Evolutionary conservation across 2,888 invertebrate genomes (phyloP).

Genomic region (Amblyteles armatorius): DNA sequence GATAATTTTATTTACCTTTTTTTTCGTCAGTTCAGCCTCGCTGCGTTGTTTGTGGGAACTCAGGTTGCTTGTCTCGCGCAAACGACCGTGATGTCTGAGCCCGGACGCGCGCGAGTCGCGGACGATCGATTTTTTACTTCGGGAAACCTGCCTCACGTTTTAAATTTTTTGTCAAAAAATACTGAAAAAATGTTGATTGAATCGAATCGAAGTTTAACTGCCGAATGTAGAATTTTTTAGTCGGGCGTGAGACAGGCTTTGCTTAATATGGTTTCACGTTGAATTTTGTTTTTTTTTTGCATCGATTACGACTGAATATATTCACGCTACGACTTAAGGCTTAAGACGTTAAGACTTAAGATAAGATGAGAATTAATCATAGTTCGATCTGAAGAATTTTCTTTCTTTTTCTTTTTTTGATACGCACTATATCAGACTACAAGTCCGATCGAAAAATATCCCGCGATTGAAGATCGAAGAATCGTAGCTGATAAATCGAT

Average conservation of each 20-base stretch:
- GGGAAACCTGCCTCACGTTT: background rate
- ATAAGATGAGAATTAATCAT: background rate
- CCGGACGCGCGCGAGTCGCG: background rate
- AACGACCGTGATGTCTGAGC: slow-evolving; percentile 68
- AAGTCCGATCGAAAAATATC: background rate
- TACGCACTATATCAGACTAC: background rate
- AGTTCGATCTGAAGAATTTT: background rate
- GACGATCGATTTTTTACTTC: background rate
- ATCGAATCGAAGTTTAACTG: background rate
- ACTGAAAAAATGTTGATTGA: background rate
- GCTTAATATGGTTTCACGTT: background rate
- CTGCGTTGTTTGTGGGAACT: slow-evolving; percentile 47
- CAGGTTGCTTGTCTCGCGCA: slow-evolving; percentile 71
- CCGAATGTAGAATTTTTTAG: background rate
- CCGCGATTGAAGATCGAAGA: background rate
- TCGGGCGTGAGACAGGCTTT: background rate
- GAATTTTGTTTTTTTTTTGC: background rate
- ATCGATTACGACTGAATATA: background rate
- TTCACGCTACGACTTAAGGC: too few species aligned
- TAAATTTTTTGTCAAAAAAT: background rate
- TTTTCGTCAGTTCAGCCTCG: background rate
- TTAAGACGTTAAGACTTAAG: too few species aligned
- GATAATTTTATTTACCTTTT: slow-evolving; percentile 1
- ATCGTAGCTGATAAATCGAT: slow-evolving; percentile 25
- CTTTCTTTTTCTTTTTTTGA: background rate